Evolutionary conservation across 2,113 vertebrate genomes (phyloP).

Genomic region (Silurus asotus): DNA sequence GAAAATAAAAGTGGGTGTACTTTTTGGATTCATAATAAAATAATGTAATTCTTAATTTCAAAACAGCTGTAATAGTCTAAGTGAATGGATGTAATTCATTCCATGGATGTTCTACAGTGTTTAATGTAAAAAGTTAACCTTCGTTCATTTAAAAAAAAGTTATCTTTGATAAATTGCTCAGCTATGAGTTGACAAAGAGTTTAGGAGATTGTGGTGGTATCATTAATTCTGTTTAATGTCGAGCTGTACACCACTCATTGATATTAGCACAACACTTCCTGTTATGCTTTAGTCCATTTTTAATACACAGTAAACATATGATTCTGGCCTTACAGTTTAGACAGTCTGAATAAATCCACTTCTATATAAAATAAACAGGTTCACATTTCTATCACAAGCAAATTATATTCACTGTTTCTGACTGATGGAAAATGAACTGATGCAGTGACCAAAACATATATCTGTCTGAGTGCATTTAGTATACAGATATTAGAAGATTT

Average conservation of each 20-base stretch:
- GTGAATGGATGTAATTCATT: neutral
- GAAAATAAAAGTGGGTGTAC: no score
- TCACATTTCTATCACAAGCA: neutral
- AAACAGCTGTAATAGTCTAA: neutral
- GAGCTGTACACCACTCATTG: neutral
- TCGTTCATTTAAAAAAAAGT: neutral
- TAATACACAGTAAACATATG: neutral
- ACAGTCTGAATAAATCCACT: neutral
- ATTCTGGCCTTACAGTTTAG: neutral
- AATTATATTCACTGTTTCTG: neutral
- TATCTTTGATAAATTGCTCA: neutral
- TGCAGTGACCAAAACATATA: neutral
- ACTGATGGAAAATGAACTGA: neutral
- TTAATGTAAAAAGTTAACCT: neutral
- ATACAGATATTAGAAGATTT: neutral
- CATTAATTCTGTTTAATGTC: neutral
- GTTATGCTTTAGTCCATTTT: neutral
- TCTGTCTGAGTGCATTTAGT: no score
- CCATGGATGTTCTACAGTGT: neutral
- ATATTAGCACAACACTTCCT: neutral
- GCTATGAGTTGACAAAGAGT: neutral
- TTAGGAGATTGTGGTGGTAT: neutral
- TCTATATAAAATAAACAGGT: neutral
- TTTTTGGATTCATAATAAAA: no score
- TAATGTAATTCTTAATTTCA: no score